These are phyloP conservation scores for Meloidogyne exigua DNA, from an alignment of 1,140 invertebrate species.

Conservation along the genomic window DNA sequence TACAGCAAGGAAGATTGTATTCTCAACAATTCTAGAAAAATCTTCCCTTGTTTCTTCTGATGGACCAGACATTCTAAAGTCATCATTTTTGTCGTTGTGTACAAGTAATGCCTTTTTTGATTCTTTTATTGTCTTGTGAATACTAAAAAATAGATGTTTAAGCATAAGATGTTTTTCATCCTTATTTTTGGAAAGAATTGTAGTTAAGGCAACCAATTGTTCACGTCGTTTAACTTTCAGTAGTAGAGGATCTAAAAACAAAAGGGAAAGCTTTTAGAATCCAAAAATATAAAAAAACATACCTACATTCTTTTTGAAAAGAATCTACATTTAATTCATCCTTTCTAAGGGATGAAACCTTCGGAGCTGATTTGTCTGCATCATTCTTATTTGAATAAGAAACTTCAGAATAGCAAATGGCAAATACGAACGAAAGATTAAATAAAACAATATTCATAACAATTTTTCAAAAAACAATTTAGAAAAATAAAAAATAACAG, in stretches of 20 bases:
- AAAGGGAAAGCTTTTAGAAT: neutral
- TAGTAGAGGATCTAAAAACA: neutral
- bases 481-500: too few species aligned
- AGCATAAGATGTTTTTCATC: slow-evolving; percentile 7
- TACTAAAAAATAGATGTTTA: neutral
- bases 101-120: neutral
- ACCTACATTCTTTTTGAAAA: neutral
- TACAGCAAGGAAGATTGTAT: slow-evolving; percentile 13
- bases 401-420: neutral
- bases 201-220: neutral
- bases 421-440: neutral
- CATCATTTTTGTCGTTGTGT: neutral
- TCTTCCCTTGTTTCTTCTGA: neutral
- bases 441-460: neutral
- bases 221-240: neutral
- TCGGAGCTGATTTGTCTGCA: neutral
- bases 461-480: too few species aligned
- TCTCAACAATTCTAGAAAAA: slow-evolving; percentile 13
- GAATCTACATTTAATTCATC: neutral
- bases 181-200: neutral
- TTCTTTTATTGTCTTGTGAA: neutral
- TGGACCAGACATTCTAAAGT: neutral
- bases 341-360: neutral
- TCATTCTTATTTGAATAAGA: neutral
- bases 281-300: neutral